A percentile compares a stretch with the other conserved stretches of the same genome.
These are phyloP conservation scores for Carduelis carduelis DNA, from an alignment of 2,797 vertebrate species.

Conservation along the genomic window DNA sequence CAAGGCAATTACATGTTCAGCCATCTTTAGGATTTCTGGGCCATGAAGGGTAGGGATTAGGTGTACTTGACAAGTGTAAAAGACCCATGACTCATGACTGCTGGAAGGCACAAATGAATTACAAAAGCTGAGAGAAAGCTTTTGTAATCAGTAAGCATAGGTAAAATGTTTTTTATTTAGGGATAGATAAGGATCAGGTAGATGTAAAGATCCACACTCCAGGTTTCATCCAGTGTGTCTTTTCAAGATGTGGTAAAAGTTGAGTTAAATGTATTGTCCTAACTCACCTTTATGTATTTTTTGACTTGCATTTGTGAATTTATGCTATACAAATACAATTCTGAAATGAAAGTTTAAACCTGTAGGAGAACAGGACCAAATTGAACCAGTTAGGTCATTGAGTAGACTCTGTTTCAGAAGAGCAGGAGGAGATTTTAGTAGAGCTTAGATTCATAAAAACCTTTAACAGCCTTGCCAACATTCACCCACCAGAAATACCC, in stretches of 20 bases:
- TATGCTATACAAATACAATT: neutral
- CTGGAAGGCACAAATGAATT: conserved; percentile 75
- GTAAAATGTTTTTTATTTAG: conserved; percentile 71
- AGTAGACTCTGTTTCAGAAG: neutral
- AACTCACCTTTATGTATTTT: neutral
- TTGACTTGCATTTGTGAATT: neutral
- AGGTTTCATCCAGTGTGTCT: neutral
- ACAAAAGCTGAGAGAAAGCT: conserved; percentile 70
- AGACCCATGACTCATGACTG: conserved; percentile 77
- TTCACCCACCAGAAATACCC: neutral
- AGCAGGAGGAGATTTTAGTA: neutral
- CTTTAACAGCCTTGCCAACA: neutral
- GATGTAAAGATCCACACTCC: neutral
- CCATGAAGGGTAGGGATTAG: conserved; percentile 78
- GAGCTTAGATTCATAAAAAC: neutral
- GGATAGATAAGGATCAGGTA: conserved; percentile 26
- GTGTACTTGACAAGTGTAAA: conserved; percentile 77
- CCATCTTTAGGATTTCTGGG: conserved; percentile 77
- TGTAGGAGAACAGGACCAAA: neutral
- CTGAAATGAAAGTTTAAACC: neutral
- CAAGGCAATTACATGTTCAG: conserved; percentile 79
- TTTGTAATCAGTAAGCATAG: conserved; percentile 61
- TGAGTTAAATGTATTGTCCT: neutral
- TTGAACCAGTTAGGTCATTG: neutral
- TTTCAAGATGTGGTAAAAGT: neutral